These are phyloP conservation scores for Caenorhabditis japonica DNA, from an alignment of 2,888 invertebrate species.

Conservation along the genomic window DNA sequence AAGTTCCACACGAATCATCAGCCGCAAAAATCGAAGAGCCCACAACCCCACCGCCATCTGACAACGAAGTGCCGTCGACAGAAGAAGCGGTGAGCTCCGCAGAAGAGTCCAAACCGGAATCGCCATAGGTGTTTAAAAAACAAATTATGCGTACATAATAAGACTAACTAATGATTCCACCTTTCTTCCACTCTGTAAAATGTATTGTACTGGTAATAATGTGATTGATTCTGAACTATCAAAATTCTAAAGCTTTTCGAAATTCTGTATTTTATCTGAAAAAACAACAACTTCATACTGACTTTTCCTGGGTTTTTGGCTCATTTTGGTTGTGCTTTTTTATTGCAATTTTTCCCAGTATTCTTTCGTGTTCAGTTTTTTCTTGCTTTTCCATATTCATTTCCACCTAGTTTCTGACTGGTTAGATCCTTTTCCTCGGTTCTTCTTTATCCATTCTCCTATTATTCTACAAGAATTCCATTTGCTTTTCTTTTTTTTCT, in stretches of 20 bases:
- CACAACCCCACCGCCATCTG: conserved; percentile 7
- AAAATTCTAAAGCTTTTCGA: neutral
- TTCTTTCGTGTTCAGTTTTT: conserved; percentile 41
- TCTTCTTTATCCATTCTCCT: neutral
- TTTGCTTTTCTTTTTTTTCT: neutral
- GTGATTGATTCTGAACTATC: conserved; percentile 19
- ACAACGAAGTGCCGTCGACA: conserved; percentile 10
- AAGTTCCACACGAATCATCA: conserved; percentile 39
- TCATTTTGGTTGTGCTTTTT: conserved; percentile 22
- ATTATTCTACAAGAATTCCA: neutral
- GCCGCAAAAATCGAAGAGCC: conserved; percentile 7
- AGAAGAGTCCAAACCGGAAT: conserved; percentile 30
- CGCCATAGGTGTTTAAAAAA: conserved; percentile 6
- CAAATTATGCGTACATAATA: too few species aligned
- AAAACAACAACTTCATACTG: neutral
- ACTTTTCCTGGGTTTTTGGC: neutral
- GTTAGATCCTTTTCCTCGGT: conserved; percentile 28
- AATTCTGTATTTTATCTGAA: neutral
- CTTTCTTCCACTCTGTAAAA: conserved; percentile 17
- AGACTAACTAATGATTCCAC: neutral
- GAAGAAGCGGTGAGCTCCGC: conserved; percentile 33
- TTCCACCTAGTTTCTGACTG: conserved; percentile 31
- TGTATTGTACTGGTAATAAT: conserved; percentile 30
- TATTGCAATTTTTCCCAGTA: neutral
- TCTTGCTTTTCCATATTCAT: conserved; percentile 18